Base-by-base conservation (phyloP, 2,888 invertebrate species). In the Cryptus viduatorius region DNA sequence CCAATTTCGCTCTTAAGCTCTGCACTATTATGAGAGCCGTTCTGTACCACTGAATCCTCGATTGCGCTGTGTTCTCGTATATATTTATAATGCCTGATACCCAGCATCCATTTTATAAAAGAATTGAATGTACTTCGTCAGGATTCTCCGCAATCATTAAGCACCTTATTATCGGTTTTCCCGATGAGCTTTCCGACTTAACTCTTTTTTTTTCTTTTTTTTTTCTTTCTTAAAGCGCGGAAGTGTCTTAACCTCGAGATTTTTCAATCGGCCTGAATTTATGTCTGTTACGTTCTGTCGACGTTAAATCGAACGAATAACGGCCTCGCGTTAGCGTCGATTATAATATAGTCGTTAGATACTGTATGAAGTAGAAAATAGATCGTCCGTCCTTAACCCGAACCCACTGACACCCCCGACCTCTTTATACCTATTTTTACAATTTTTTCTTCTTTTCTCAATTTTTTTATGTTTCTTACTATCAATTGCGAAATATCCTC, bases 11-110 rank as follows among this genome's bases (percentile, higher is more conserved):
- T 37, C 29, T 12, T 31, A 48, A 37, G 46, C 42, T 46, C 53
- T 75, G 44, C n/a, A 69, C 61, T 14, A 19, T 24, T n/a, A 16
- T 61, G 16, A 61, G 24, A 42, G 72, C 31, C 69, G 64, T 48
- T 71, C 37, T 48, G 44, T 37, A 46, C 69, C 50, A 14, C 19
- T 64, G n/a, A 31, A 19, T 44, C 31, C 19, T 68, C 31, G 44
- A 73, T 31, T 73, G 31, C 19, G 10, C n/a, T 19, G 46, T 56
- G 37, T 37, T 37, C 37, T 37, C 4, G 37, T 8, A 67, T 79
- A n/a, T 59, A 61, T 61, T 14, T 61, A n/a, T 72, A 77, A 37
- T 82, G 53, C 59, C 24, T 68, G 48, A 61, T 81, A 81, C 68
- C 12, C 48, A 31, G 59, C 72, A 61, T 46, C 59, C 4, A 73